Conservation (phyloP, 2,888 invertebrate genomes). For the Limnephilus marmoratus region DNA sequence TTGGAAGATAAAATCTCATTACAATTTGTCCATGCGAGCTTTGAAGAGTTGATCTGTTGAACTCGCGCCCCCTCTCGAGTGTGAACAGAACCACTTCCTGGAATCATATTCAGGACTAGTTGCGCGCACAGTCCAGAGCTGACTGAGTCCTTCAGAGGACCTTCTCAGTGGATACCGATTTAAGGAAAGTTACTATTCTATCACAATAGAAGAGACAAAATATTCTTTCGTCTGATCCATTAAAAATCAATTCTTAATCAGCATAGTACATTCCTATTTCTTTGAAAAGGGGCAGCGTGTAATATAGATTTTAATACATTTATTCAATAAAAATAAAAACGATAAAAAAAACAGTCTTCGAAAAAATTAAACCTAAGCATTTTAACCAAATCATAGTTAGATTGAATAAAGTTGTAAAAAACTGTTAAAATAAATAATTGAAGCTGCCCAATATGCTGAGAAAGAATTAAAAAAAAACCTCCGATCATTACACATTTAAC, state of each 20-base stretch:
- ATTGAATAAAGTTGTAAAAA: conserved; percentile 58
- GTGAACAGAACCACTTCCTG: conserved; percentile 2
- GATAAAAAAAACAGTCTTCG: conserved; percentile 48
- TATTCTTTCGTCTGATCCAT: conserved; percentile 61
- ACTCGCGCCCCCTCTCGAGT: not conserved
- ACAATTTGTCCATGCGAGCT: conserved; percentile 19
- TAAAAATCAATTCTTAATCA: conserved; percentile 63
- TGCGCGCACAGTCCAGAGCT: not conserved
- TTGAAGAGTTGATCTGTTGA: not conserved
- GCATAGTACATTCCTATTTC: conserved; percentile 49
- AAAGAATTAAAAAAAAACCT: conserved; percentile 63
- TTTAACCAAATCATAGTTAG: conserved; percentile 47
- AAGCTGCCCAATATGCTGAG: conserved; percentile 61
- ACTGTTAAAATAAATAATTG: conserved; percentile 61
- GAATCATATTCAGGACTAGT: not conserved
- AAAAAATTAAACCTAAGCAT: conserved; percentile 46
- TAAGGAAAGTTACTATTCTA: conserved; percentile 15
- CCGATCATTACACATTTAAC: conserved; percentile 54
- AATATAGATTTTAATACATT: conserved; percentile 40
- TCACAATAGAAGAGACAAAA: conserved; percentile 65
- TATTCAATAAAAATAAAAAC: conserved; percentile 30
- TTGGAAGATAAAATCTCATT: conserved; percentile 48
- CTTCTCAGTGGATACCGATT: not conserved
- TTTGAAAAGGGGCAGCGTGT: conserved; percentile 44
- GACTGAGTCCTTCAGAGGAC: not conserved